These are phyloP conservation scores for Agelastica alni DNA, from an alignment of 2,888 invertebrate species.

Conservation along the genomic window DNA sequence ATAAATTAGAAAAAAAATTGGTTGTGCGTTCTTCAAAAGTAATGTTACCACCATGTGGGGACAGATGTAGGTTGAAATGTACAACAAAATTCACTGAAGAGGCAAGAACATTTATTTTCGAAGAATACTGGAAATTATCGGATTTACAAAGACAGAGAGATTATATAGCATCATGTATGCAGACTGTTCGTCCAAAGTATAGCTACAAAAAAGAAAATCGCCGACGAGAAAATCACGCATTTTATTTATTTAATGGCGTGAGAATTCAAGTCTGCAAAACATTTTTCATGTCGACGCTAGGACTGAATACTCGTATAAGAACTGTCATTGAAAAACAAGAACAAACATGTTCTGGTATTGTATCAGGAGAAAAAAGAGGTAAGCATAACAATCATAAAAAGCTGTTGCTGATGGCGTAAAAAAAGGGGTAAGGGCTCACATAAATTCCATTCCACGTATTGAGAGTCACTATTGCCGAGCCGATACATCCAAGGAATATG, in stretches of 20 bases:
- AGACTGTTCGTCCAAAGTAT: constrained; percentile 14
- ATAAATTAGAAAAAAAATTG: too few relatives aligned
- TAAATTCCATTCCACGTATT: constrained; percentile 21
- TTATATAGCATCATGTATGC: constrained; percentile 14
- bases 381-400: constrained; percentile 20
- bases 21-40: too few relatives aligned
- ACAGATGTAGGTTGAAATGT: constrained; percentile 22
- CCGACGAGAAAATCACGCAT: constrained; percentile 17
- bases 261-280: constrained; percentile 20
- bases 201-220: background rate
- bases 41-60: constrained; percentile 11
- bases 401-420: background rate
- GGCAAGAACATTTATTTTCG: constrained; percentile 16
- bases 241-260: constrained; percentile 15
- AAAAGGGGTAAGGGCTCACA: constrained; percentile 18
- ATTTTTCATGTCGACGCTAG: constrained; percentile 14
- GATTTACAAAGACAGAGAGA: constrained; percentile 21
- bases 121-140: constrained; percentile 19
- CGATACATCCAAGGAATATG: constrained; percentile 1
- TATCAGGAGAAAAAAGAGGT: too few relatives aligned
- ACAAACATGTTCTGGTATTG: too few relatives aligned
- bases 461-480: constrained; percentile 25
- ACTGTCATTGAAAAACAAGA: too few relatives aligned
- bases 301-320: constrained; percentile 17
- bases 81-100: constrained; percentile 18